A percentile compares a stretch with the other conserved stretches of the same genome.
phyloP scores from a whole-genome alignment of 1,140 invertebrate genomes.

The Drosophila ambigua region DNA sequence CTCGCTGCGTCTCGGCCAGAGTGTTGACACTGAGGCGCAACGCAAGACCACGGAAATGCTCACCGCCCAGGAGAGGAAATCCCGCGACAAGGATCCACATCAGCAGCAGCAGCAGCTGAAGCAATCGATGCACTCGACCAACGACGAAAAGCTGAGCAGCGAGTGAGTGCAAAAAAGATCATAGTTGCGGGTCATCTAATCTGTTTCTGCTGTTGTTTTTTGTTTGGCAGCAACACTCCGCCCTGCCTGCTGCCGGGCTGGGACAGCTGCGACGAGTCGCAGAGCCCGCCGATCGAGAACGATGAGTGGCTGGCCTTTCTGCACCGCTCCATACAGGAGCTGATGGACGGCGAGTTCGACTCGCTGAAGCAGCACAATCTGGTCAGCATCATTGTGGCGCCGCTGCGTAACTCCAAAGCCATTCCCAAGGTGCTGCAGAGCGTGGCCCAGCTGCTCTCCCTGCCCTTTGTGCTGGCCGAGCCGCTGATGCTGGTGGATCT shows the following conservation, averaged over 20 bases:
- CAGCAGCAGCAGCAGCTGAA: slow-evolving; percentile 42
- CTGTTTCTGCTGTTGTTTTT: neutral
- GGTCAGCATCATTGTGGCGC: slow-evolving; percentile 89
- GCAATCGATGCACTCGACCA: slow-evolving; percentile 70
- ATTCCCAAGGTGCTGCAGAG: slow-evolving; percentile 87
- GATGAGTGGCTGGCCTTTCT: slow-evolving; percentile 93
- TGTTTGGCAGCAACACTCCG: slow-evolving; percentile 66
- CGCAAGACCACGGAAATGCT: slow-evolving; percentile 58
- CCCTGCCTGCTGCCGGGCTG: slow-evolving; percentile 80
- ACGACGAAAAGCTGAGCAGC: slow-evolving; percentile 79
- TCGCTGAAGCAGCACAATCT: slow-evolving; percentile 89
- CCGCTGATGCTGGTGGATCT: slow-evolving; percentile 85
- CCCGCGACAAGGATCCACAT: slow-evolving; percentile 12
- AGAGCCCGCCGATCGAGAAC: slow-evolving; percentile 89
- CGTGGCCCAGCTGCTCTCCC: slow-evolving; percentile 88
- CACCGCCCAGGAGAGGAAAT: slow-evolving; percentile 48
- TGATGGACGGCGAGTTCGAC: slow-evolving; percentile 90
- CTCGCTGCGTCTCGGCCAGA: slow-evolving; percentile 86
- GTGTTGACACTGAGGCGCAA: slow-evolving; percentile 49
- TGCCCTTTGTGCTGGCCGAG: slow-evolving; percentile 89
- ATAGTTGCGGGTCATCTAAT: neutral
- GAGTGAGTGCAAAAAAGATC: slow-evolving; percentile 50
- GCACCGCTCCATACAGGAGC: slow-evolving; percentile 88
- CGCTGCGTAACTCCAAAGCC: slow-evolving; percentile 87
- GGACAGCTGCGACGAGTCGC: slow-evolving; percentile 83